Base-by-base conservation (phyloP, 2,113 vertebrate genomes). In the Butorides virescens region DNA sequence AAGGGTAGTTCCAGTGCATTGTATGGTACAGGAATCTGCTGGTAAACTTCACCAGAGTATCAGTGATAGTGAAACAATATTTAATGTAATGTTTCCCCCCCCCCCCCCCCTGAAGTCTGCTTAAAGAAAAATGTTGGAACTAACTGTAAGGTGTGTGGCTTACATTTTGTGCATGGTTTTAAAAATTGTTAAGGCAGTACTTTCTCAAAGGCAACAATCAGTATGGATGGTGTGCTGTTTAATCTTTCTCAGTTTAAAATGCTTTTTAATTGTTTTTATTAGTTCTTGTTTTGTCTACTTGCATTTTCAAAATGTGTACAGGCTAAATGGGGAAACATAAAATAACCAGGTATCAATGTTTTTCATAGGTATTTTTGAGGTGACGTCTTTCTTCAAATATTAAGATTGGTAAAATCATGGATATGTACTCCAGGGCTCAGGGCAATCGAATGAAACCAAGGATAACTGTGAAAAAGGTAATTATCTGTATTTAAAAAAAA, bases 401-500 rank as follows among this genome's bases (percentile, higher is more conserved):
- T n/a, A 36, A 26, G 76, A 91, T 27, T 79, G 75, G 26, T 79
- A 85, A 91, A 94, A 92, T 88, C 65, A 99, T 99, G 99, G 99
- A 99, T 32, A 73, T 97, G 49, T 98, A 98, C 49, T 81, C 98
- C 82, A 98, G 97, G 86, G 97, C 98, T 87, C 98, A 97, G 97
- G 98, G 98, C 88, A 98, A 96, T 92, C 98, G 97, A 22, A 29
- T 97, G 50, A 99, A 98, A 96, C 97, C 98, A 74, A 98, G 98
- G 93, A 80, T 98, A 63, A 97, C 98, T n/a, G 88, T 99, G 72
- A 98, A 98, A 96, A 99, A 99, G 97, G 98, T 98, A 98, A 97
- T 93, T 92, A 76, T 49, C 17, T 62, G 9, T 53, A 27, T 72
- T 87, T 30, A 13, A 46, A 62, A 62, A 62, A 65, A 59, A 36